phyloP scores from a whole-genome alignment of 2,888 invertebrate genomes.

The Caenorhabditis macrosperma region DNA sequence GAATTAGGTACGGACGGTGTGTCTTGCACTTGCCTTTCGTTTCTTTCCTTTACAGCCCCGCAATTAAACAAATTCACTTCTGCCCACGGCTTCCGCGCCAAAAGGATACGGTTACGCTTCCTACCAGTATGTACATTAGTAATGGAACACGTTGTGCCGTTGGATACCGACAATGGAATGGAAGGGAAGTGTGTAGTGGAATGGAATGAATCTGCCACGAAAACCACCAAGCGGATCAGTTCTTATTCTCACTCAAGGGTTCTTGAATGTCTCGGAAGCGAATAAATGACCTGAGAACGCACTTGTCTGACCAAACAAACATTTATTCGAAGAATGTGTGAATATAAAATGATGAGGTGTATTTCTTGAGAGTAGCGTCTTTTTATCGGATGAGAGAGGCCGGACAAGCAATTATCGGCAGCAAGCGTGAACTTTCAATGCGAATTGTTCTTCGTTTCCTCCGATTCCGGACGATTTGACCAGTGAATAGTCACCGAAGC shows the following conservation, averaged over 20 bases:
- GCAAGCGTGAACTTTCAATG: slow-evolving; percentile 75
- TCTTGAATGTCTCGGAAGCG: slow-evolving; percentile 11
- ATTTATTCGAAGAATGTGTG: slow-evolving; percentile 18
- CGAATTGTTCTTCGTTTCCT: slow-evolving; percentile 73
- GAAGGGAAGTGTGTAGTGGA: neutral
- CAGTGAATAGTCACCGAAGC: slow-evolving; percentile 74
- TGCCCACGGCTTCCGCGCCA: slow-evolving; percentile 1
- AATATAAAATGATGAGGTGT: slow-evolving; percentile 36
- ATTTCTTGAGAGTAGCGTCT: slow-evolving; percentile 1
- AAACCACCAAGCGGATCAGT: slow-evolving; percentile 1
- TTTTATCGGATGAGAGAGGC: neutral
- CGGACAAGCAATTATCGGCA: slow-evolving; percentile 68
- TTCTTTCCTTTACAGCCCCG: slow-evolving; percentile 17
- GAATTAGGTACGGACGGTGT: slow-evolving; percentile 27
- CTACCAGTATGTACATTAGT: slow-evolving; percentile 34
- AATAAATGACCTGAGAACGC: slow-evolving; percentile 37
- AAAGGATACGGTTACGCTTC: slow-evolving; percentile 52
- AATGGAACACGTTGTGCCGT: slow-evolving; percentile 47
- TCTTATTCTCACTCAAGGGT: neutral
- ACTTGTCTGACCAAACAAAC: slow-evolving; percentile 36
- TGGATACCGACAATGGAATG: slow-evolving; percentile 12
- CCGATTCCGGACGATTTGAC: slow-evolving; percentile 71
- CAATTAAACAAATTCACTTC: slow-evolving; percentile 45
- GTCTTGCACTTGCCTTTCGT: slow-evolving; percentile 27
- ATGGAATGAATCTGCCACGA: neutral